phyloP scores from a whole-genome alignment of 1,140 invertebrate species.

The Monomorium pharaonis region DNA sequence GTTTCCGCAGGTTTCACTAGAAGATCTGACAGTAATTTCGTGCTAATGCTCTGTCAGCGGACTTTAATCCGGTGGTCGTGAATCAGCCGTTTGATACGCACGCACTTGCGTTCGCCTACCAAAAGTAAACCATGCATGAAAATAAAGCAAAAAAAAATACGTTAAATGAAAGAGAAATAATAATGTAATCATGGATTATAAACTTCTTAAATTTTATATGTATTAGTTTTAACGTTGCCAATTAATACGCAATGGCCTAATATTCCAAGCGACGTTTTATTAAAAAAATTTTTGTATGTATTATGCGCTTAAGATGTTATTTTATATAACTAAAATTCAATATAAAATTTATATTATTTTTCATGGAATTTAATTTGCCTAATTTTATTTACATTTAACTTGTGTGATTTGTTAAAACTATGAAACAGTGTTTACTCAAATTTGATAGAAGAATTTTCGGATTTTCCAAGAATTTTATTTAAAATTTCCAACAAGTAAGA shows the following conservation, averaged over 20 bases:
- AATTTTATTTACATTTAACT: not conserved
- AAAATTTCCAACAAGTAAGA: too few relatives aligned
- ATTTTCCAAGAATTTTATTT: too few relatives aligned
- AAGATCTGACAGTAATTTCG: conserved; percentile 65
- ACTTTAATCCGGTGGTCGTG: conserved; percentile 19
- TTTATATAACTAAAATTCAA: not conserved
- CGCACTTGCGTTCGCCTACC: not conserved
- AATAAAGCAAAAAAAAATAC: not conserved
- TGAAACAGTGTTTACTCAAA: too few relatives aligned
- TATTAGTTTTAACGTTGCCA: not conserved
- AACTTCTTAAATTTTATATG: not conserved
- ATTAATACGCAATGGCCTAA: not conserved
- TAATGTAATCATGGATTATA: not conserved
- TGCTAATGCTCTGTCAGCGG: conserved; percentile 39
- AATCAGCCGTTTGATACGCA: not conserved
- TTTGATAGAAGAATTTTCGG: too few relatives aligned
- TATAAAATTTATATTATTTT: not conserved
- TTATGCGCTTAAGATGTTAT: not conserved
- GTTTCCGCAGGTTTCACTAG: conserved; percentile 59
- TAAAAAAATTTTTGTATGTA: not conserved
- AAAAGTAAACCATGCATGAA: not conserved
- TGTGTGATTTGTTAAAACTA: not conserved
- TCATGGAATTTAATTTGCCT: too few relatives aligned
- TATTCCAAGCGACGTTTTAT: not conserved
- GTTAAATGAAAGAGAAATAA: not conserved